Evolutionary conservation across 1,140 invertebrate species (phyloP), one percentile per base, ranked within the genome.

Genomic region (Aethina tumida): DNA sequence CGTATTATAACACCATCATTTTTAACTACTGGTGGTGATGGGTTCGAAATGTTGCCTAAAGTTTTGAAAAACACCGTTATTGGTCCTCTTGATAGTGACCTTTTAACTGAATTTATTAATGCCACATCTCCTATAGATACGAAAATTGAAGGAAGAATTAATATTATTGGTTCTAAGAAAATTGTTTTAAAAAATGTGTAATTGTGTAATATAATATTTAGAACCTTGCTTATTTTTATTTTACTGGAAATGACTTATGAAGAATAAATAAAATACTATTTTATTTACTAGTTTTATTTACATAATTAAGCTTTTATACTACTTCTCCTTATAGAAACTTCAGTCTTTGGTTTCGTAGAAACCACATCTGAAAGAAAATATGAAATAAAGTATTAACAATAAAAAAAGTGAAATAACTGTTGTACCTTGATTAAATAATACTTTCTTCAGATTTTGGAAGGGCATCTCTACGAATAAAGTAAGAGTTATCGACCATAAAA

Each of bases 1-100:
- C 66, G 69, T 7, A 55, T 86, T 1, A 62, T 75, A 2, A 63
- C 75, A 18, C 64, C 69, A 20, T 68, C 67, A 33, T 87, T 78
- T 50, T 56, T 86, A 5, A 66, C 74, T 56, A 63, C 2, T 37
- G 81, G 81, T 6, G 82, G 83, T 9, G 81, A 84, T 48, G 76
- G 45, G 21, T 59, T 59, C 47, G 52, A 57, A 25, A 68, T 73
- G 5, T 41, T 62, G 14, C 19, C 33, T 12, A 43, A 58, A 1
- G 52, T 56, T 45, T 14, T 58, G 6, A 43, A 42, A 17, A 55
- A 58, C 38, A 6, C 36, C 6, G 25, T 32, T 21, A 39, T 47
- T 6, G 58, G 58, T 6, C 31, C 9, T 17, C 5, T 46, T 1
- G 56, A 58, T 28, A 42, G 50, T 2, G 56, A 58, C 29, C 35